These are phyloP conservation scores for Podotricha telesiphe DNA, from an alignment of 2,888 invertebrate genomes.

Conservation along the genomic window DNA sequence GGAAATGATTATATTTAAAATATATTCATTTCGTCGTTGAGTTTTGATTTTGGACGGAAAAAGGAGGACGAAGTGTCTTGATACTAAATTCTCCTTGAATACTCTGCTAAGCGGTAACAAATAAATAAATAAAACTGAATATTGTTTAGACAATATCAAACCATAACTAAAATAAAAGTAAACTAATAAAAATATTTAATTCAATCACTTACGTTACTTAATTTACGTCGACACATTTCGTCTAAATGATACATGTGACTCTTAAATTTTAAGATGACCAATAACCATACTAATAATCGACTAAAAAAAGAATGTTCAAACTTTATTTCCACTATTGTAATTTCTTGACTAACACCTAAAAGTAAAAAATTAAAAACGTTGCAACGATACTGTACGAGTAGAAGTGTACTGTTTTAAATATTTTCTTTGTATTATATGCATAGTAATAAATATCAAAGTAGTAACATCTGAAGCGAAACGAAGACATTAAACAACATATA, in stretches of 20 bases:
- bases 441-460: conserved; percentile 26
- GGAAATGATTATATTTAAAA: too few relatives aligned
- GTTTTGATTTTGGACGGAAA: too few relatives aligned
- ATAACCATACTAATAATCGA: background rate
- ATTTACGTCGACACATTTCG: conserved; percentile 9
- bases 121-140: too few relatives aligned
- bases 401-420: conserved; percentile 10
- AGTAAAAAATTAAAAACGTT: too few relatives aligned
- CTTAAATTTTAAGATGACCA: background rate
- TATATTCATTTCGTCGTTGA: too few relatives aligned
- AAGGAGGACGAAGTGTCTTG: too few relatives aligned
- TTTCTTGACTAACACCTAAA: background rate
- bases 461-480: conserved; percentile 28
- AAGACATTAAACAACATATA: conserved; percentile 35
- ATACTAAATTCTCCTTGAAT: too few relatives aligned
- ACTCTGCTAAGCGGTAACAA: too few relatives aligned
- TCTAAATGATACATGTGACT: background rate
- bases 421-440: background rate
- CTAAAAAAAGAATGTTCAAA: background rate
- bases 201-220: conserved; percentile 10
- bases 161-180: background rate
- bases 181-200: background rate
- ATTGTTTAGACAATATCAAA: background rate
- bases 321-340: background rate
- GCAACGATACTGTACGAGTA: background rate